Evolutionary conservation across 2,797 vertebrate species (phyloP).

Genomic region (Silurus lanzhouensis): DNA sequence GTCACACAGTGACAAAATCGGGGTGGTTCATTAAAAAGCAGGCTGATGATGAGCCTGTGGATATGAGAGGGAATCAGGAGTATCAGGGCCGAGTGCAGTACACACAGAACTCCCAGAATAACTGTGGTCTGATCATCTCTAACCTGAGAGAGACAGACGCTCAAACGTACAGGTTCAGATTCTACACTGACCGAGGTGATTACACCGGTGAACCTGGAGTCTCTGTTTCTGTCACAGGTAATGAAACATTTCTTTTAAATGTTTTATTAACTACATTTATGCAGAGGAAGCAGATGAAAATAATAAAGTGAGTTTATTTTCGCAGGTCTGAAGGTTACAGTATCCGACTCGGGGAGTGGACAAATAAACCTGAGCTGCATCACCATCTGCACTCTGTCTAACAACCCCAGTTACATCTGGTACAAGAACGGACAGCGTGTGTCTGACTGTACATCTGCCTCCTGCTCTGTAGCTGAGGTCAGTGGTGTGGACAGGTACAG

Average conservation of each 20-base stretch:
- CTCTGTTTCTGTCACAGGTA: conserved; percentile 16
- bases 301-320: not conserved
- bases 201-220: not conserved
- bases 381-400: conserved; percentile 7
- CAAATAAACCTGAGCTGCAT: not conserved
- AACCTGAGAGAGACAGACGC: conserved; percentile 18
- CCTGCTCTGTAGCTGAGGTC: too few species aligned
- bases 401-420: not conserved
- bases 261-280: not conserved
- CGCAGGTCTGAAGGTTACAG: not conserved
- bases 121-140: conserved; percentile 57
- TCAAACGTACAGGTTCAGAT: conserved; percentile 21
- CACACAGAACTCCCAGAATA: conserved; percentile 23
- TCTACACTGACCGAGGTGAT: not conserved
- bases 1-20: not conserved
- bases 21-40: conserved; percentile 25
- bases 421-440: too few species aligned
- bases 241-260: not conserved
- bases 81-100: not conserved
- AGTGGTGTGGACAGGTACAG: too few species aligned
- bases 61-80: not conserved
- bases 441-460: too few species aligned
- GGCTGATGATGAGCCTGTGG: not conserved
- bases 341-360: not conserved
- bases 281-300: not conserved